Conservation (phyloP, 2,888 invertebrate genomes). For the Bombylius discolor region DNA sequence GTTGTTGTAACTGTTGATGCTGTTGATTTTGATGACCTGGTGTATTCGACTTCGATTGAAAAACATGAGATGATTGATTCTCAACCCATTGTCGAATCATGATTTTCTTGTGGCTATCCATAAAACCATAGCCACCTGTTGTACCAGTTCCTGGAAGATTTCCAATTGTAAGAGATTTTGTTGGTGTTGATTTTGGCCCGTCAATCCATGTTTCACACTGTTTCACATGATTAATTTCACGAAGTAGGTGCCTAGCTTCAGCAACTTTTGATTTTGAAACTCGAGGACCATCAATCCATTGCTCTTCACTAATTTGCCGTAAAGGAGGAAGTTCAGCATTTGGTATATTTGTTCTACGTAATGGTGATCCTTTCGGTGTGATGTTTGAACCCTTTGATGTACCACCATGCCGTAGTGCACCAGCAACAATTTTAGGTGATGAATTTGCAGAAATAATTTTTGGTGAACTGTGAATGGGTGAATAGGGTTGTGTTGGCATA, state of each 20-base stretch:
- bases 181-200: constrained; percentile 67
- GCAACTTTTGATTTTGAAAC: constrained; percentile 73
- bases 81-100: constrained; percentile 92
- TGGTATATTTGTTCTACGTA: constrained; percentile 29
- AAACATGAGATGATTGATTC: constrained; percentile 72
- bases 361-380: constrained; percentile 41
- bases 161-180: constrained; percentile 37
- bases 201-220: constrained; percentile 92
- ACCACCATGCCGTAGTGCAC: constrained; percentile 20
- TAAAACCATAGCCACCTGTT: constrained; percentile 60
- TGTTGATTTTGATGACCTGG: constrained; percentile 21
- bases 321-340: constrained; percentile 33
- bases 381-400: constrained; percentile 33
- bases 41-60: constrained; percentile 49
- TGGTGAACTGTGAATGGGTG: constrained; percentile 24
- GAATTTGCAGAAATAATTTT: constrained; percentile 22
- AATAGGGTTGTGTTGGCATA: constrained; percentile 16
- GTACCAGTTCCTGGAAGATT: constrained; percentile 24
- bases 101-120: constrained; percentile 84
- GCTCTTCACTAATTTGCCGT: constrained; percentile 60
- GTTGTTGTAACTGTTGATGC: constrained; percentile 30
- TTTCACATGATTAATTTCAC: constrained; percentile 60
- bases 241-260: constrained; percentile 65
- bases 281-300: constrained; percentile 94
- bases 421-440: constrained; percentile 25